Evolutionary conservation across 2,888 invertebrate species (phyloP).

Genomic region (Teleogryllus oceanicus): DNA sequence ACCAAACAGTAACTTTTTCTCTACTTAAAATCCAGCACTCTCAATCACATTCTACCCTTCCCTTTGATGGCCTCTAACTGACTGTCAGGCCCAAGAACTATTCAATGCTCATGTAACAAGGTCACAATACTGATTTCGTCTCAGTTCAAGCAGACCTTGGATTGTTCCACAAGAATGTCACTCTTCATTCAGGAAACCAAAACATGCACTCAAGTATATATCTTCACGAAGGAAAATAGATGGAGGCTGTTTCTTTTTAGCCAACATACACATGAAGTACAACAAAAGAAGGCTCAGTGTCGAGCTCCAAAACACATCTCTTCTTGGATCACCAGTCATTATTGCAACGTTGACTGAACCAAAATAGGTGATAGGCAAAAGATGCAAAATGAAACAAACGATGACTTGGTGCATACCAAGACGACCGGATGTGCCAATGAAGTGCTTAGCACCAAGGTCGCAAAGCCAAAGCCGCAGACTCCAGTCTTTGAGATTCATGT

Average conservation of each 20-base stretch:
- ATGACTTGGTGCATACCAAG: neutral
- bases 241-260: neutral
- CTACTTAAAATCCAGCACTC: neutral
- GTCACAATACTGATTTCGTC: neutral
- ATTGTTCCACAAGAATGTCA: neutral
- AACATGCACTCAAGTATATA: neutral
- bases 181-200: neutral
- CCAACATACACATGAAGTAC: neutral
- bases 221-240: neutral
- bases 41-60: neutral
- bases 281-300: neutral
- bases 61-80: neutral
- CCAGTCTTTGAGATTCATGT: conserved; percentile 43
- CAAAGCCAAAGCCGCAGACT: neutral
- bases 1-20: neutral
- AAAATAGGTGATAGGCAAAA: conserved; percentile 18
- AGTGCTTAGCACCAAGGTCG: neutral
- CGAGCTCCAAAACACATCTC: neutral
- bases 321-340: conserved; percentile 2
- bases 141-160: neutral
- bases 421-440: neutral
- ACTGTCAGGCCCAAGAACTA: neutral
- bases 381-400: neutral
- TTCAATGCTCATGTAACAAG: neutral
- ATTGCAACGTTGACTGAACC: neutral